Percentiles rank a stretch among this genome's conserved stretches.
phyloP scores from a whole-genome alignment of 2,888 invertebrate species.

The Phalera bucephala region DNA sequence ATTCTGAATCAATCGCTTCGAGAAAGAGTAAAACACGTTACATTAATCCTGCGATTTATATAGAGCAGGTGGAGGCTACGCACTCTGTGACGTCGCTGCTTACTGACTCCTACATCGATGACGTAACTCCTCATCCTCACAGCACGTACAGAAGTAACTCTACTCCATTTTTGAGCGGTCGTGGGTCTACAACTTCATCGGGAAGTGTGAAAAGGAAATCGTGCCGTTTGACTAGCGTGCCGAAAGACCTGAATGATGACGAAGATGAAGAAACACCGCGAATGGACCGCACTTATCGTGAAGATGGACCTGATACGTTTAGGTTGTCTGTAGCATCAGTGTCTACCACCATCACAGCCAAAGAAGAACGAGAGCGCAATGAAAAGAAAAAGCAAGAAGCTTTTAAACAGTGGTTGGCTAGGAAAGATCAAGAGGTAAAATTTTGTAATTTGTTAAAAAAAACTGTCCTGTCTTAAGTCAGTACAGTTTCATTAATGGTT shows the following conservation, averaged over 20 bases:
- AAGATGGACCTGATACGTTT: conserved; percentile 70
- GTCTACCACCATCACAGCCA: conserved; percentile 72
- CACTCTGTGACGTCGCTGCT: conserved; percentile 69
- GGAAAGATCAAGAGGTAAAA: conserved; percentile 71
- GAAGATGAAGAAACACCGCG: conserved; percentile 56
- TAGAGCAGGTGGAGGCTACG: conserved; percentile 74
- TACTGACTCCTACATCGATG: conserved; percentile 56
- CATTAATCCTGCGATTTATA: conserved; percentile 84
- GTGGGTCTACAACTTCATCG: conserved; percentile 58
- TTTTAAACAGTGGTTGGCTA: conserved; percentile 66
- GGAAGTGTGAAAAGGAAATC: conserved; percentile 67
- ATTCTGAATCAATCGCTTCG: conserved; percentile 66
- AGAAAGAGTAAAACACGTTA: conserved; percentile 75
- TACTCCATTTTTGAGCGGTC: conserved; percentile 67
- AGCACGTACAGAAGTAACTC: conserved; percentile 69
- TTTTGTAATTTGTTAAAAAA: too few relatives aligned
- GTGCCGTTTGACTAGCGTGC: conserved; percentile 47
- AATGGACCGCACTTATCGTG: conserved; percentile 59
- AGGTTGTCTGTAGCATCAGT: conserved; percentile 69
- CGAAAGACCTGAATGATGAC: conserved; percentile 22
- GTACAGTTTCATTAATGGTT: too few relatives aligned
- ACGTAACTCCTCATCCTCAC: conserved; percentile 73
- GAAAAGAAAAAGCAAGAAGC: conserved; percentile 68
- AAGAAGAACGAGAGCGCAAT: conserved; percentile 67
- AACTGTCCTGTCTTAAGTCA: too few relatives aligned